Base-by-base conservation (phyloP, 2,113 vertebrate genomes). In the Notothenia rossii region DNA sequence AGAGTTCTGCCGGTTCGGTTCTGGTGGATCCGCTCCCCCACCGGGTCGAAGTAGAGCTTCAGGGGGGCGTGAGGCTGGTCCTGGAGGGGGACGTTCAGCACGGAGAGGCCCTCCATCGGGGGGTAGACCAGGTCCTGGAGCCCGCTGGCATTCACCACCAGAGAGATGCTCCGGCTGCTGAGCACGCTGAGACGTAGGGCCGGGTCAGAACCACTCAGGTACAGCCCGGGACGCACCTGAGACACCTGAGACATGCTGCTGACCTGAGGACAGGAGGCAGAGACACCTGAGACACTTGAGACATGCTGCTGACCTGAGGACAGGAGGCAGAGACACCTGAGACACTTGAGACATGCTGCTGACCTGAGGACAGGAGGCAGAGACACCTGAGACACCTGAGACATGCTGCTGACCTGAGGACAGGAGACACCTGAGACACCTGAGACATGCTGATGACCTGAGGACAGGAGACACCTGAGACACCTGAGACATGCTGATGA, bases 181-280 rank as follows among this genome's bases (percentile, higher is more conserved):
- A 97, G 84, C 18, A 95, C 63, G 1, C 53, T 8, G 17, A 6
- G 58, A 58, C 92, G 94, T 43, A 89, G 91, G 8, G 95, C 93
- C 0, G 95, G 89, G 11, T 83, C 80, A 0, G 80, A 80, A 8
- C 89, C 92, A 2, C 93, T 72, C 43, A 96, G 89, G 75, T 88
- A 96, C 9, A 96, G 89, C 45, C 82, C 88, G 2, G 88, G 77
- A 15, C 56, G 61, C 74, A 96, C 91, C 90, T 82, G 88, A 3
- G 92, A 94, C 20, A 94, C 78, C 4, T 25, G 22, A 25, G 89
- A 53, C 88, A 90, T 88, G 17, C 48, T 49, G 48, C 0, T 20
- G 4, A 1, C n/a, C n/a, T n/a, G n/a, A n/a, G n/a, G n/a, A n/a
- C n/a, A n/a, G n/a, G n/a, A n/a, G n/a, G n/a, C n/a, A n/a, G n/a